Base-by-base conservation (phyloP, 1,140 invertebrate species). In the Drosophila elegans region DNA sequence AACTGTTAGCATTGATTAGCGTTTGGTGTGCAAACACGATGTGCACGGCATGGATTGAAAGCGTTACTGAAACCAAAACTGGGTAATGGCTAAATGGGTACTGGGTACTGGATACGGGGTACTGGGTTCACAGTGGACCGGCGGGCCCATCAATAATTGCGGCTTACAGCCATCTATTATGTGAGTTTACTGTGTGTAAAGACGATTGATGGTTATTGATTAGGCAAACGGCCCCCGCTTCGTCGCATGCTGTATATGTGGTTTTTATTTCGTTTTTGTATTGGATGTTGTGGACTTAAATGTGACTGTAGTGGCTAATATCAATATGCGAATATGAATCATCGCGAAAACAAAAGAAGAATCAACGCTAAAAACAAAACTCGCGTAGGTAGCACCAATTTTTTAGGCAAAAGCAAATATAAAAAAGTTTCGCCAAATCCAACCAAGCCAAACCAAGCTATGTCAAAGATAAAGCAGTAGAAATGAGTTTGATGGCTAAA, bases 161-260 rank as follows among this genome's bases (percentile, higher is more conserved):
- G 86, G 82, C 82, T 88, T 86, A 88, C 78, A 66, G 62, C 45
- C 79, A 86, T 88, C 82, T 81, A 86, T 86, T 86, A 88, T 82
- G 63, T 64, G 64, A 75, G 80, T 83, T 85, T 85, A 76, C 81
- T 86, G 78, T 85, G 55, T 80, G 74, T 86, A 83, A 75, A 88
- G 84, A 88, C 83, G 84, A 88, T 83, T 88, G 83, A 88, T 88
- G 83, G 78, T 88, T 88, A 88, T 88, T 88, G 83, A 88, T 88
- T 89, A 80, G 77, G 74, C 64, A 57, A 38, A 59, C 56, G 42
- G 44, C 38, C 53, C 41, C 41, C 45, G 39, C n/a, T 13, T 7
- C 38, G 11, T 32, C 45, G 6, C 62, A 10, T n/a, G 5, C 12
- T n/a, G 29, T n/a, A 34, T 34, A 16, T 34, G 12, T 9, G 29